A percentile compares a stretch with the other conserved stretches of the same genome.
Conservation (phyloP, 2,888 invertebrate genomes). For the Netelia virgata region DNA sequence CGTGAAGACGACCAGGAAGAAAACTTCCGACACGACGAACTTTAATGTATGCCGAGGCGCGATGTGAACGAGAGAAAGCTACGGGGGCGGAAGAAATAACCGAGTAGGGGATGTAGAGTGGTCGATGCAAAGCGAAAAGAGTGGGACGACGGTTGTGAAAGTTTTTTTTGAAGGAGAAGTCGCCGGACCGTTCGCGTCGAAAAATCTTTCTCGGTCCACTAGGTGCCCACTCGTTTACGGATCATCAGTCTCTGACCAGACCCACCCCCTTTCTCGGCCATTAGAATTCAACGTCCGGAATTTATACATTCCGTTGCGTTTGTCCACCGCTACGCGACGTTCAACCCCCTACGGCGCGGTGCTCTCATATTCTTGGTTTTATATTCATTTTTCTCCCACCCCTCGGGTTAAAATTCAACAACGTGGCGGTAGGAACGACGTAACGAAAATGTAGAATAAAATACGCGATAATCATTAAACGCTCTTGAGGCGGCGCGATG, state of each 20-base stretch:
- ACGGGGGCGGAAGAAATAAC: slow-evolving; percentile 31
- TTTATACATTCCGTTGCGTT: slow-evolving; percentile 55
- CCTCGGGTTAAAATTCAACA: neutral
- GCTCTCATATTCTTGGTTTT: slow-evolving; percentile 7
- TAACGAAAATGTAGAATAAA: neutral
- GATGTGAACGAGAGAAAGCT: slow-evolving; percentile 3
- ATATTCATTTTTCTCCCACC: neutral
- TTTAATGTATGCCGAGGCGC: slow-evolving; percentile 62
- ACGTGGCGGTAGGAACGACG: neutral
- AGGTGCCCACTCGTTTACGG: slow-evolving; percentile 66
- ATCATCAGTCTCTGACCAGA: slow-evolving; percentile 60
- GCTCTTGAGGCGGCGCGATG: too few relatives aligned
- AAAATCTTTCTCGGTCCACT: slow-evolving; percentile 68
- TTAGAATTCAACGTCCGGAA: slow-evolving; percentile 60
- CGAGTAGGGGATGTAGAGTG: neutral
- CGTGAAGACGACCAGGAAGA: slow-evolving; percentile 45
- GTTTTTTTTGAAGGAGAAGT: slow-evolving; percentile 47
- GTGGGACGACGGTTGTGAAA: slow-evolving; percentile 41
- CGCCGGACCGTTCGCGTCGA: slow-evolving; percentile 50
- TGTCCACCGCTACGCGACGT: slow-evolving; percentile 5
- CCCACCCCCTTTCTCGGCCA: slow-evolving; percentile 48
- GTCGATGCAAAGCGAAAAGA: neutral
- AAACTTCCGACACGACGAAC: slow-evolving; percentile 63
- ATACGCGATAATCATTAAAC: too few relatives aligned
- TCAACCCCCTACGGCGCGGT: slow-evolving; percentile 21